Evolutionary conservation across 1,140 invertebrate genomes (phyloP), one percentile per base, ranked within the genome.

Genomic region (Glomeris maerens): DNA sequence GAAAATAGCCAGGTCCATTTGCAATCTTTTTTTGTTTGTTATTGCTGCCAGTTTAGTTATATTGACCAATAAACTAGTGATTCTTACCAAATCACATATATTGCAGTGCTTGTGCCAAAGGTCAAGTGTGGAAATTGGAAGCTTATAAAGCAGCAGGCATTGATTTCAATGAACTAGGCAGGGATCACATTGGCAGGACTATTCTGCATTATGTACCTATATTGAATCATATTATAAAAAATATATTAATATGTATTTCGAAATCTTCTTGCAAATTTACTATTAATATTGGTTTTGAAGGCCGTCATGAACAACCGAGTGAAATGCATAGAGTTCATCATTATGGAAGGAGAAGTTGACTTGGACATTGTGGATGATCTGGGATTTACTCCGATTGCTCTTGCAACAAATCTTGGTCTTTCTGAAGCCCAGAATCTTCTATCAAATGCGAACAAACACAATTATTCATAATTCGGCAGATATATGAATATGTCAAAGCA

Each of bases 61-160:
- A n/a, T 25, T 10, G 36, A 22, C 41, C 26, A 52, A n/a, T n/a
- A n/a, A 52, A 25, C 39, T 26, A 40, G 17, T 47, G 4, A 41
- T 29, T 38, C 7, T 42, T n/a, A 44, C 31, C 27, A 13, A 39
- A 13, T n/a, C 22, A 17, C 49, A 40, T 27, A 27, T 49, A 3
- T 58, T 50, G 44, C 45, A 68, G 68, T 42, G 78, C 78, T 1
- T 62, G 58, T 3, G 57, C 57, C 7, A 75, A 77, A 1, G 68
- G 72, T 1, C 62, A 68, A 17, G 17, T 74, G 1, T 62, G 60
- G 7, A 68, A 76, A 3, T 58, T 84, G 1, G 54, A 69, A 31
- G 79, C 78, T 0, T 80, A 73, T 54, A 54, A 66, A 7, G 44
- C 74, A n/a, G 80, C 80, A 2, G 78, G 79, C 3, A 78, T 73